phyloP scores from a whole-genome alignment of 2,888 invertebrate species.

The Drosophila hamatofila region DNA sequence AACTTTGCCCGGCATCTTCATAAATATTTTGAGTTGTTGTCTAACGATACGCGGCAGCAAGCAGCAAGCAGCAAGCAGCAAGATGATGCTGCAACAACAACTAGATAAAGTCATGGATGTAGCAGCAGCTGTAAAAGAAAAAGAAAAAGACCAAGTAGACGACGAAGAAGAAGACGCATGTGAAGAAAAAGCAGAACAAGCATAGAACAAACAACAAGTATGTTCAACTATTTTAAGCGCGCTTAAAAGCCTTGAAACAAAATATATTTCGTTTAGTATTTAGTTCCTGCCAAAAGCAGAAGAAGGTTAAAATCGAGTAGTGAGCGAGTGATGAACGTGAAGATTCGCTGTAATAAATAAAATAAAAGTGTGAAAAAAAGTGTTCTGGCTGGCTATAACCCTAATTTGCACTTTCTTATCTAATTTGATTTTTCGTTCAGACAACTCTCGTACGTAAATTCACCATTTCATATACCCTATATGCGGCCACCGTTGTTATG shows the following conservation, averaged over 20 bases:
- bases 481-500: not conserved
- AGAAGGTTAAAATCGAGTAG: not conserved
- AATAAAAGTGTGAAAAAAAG: too few species aligned
- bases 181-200: slow-evolving; percentile 3
- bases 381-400: too few species aligned
- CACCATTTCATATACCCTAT: not conserved
- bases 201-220: slow-evolving; percentile 39
- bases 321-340: not conserved
- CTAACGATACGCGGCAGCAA: slow-evolving; percentile 46
- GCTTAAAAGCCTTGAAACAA: slow-evolving; percentile 59
- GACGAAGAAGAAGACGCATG: slow-evolving; percentile 1
- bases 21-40: slow-evolving; percentile 72
- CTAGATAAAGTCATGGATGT: slow-evolving; percentile 1
- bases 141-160: not conserved
- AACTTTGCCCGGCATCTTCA: slow-evolving; percentile 70
- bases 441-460: not conserved
- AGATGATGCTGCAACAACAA: not conserved
- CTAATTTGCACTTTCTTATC: too few species aligned
- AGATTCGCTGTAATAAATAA: not conserved
- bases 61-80: not conserved
- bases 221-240: slow-evolving; percentile 54
- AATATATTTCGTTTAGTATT: slow-evolving; percentile 58
- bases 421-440: not conserved
- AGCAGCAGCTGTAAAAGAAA: slow-evolving; percentile 2
- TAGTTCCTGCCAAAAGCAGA: slow-evolving; percentile 21